Conservation (phyloP, 1,140 invertebrate genomes). For the Drosophila melanica region DNA sequence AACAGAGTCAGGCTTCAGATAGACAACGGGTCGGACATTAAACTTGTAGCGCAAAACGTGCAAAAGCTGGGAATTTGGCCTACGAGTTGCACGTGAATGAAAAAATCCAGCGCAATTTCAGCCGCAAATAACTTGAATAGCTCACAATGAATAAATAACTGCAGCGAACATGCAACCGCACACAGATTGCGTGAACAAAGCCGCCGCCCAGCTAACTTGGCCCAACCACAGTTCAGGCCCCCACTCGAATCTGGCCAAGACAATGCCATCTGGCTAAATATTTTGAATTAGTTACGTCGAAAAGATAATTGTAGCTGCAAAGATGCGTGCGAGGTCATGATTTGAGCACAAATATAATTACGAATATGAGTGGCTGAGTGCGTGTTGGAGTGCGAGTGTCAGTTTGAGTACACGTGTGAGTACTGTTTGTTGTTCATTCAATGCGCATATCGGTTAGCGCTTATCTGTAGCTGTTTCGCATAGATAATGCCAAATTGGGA, state of each 20-base stretch:
- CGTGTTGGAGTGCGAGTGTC: not conserved
- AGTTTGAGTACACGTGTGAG: not conserved
- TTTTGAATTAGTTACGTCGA: constrained; percentile 51
- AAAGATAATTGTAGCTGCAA: constrained; percentile 34
- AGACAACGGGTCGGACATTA: constrained; percentile 60
- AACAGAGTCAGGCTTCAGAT: constrained; percentile 15
- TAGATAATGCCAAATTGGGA: not conserved
- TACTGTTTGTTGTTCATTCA: not conserved
- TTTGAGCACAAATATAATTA: constrained; percentile 5
- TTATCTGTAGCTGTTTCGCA: constrained; percentile 6
- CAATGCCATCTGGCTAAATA: constrained; percentile 61
- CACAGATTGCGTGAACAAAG: constrained; percentile 70
- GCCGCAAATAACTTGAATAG: constrained; percentile 66
- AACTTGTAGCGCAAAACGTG: constrained; percentile 59
- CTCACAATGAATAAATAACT: constrained; percentile 75
- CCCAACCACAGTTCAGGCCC: not conserved
- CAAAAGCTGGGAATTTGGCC: constrained; percentile 70
- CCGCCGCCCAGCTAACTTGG: constrained; percentile 1
- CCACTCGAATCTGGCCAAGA: constrained; percentile 11
- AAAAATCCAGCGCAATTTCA: constrained; percentile 67
- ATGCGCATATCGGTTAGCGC: not conserved
- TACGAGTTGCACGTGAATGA: constrained; percentile 42
- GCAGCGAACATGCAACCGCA: constrained; percentile 65
- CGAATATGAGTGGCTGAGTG: not conserved
- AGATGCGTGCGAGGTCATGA: constrained; percentile 51